Evolutionary conservation across 2,797 vertebrate genomes (phyloP), one percentile per base, ranked within the genome.

Genomic region (Diplodus puntazzo): DNA sequence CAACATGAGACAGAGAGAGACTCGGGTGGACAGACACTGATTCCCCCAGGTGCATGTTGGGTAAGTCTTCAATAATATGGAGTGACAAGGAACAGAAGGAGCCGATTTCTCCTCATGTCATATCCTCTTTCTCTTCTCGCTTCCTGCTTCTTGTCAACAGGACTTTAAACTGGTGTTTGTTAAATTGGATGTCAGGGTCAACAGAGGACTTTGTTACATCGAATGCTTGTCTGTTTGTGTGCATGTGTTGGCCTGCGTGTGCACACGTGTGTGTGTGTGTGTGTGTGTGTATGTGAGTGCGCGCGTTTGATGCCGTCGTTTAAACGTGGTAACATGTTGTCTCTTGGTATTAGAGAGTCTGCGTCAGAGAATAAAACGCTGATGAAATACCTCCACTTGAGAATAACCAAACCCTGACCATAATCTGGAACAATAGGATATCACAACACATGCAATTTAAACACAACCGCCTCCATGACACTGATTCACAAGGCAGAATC

Each of bases 71-170:
- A 94, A 95, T 95, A 95, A 95, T 94, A 88, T 87, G 90, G 94
- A 95, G 94, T 95, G 95, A 95, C 95, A 95, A 94, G 92, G 89
- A 94, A 95, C 95, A 95, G 94, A 95, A 94, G 94, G 94, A 94
- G 93, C 90, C 94, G 93, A 95, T 95, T 94, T 94, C 94, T 93
- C 91, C 92, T 93, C 92, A 93, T 95, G 95, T 94, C 95, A 94
- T 95, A 92, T 94, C 92, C 92, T 93, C 91, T 94, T 92, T 93
- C 92, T 91, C 92, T 92, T 95, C 92, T 92, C 93, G 91, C 94
- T 94, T 94, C 92, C 91, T 92, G 92, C 88, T 93, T 90, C 90
- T 93, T 94, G 93, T 94, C 92, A 94, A 94, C 95, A 94, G 92
- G 93, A 93, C 94, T 95, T 94, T 95, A 94, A 95, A 94, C 93